These are phyloP conservation scores for Ophiothrix spiculata DNA, from an alignment of 35 echinoderm and acorn worm species.

Conservation along the genomic window DNA sequence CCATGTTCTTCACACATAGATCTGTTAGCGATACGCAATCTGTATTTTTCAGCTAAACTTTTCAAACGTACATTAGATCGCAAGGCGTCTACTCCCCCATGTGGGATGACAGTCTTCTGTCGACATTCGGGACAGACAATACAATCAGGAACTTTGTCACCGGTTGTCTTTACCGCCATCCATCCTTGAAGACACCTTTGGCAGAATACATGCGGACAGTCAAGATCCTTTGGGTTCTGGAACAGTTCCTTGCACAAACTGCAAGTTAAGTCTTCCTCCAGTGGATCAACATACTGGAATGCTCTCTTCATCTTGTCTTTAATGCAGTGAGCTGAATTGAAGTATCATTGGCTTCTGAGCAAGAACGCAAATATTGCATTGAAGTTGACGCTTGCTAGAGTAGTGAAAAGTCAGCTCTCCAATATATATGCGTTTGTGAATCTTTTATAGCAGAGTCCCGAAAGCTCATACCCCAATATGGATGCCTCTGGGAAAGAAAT, in stretches of 20 bases:
- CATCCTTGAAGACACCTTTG: neutral
- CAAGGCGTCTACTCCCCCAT: neutral
- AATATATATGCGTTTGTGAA: too few species aligned
- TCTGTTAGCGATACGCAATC: neutral
- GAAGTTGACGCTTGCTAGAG: too few species aligned
- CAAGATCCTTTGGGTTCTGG: neutral
- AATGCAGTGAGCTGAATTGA: too few species aligned
- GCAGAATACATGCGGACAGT: too few species aligned
- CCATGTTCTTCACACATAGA: neutral
- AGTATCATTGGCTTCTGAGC: too few species aligned
- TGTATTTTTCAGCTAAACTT: neutral
- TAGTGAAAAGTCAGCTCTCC: too few species aligned
- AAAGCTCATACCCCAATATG: too few species aligned
- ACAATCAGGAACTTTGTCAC: neutral
- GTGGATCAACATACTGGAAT: neutral
- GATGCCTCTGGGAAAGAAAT: too few species aligned
- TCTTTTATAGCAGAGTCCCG: too few species aligned
- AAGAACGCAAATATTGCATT: too few species aligned
- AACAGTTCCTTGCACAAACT: neutral
- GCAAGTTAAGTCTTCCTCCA: neutral
- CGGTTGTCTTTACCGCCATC: neutral
- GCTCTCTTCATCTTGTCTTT: too few species aligned
- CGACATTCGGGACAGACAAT: neutral
- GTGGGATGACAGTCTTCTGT: neutral
- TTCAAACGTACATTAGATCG: neutral